A percentile compares a stretch with the other conserved stretches of the same genome.
phyloP scores from a whole-genome alignment of 2,113 vertebrate species.

The Corythoichthys haematopterus region DNA sequence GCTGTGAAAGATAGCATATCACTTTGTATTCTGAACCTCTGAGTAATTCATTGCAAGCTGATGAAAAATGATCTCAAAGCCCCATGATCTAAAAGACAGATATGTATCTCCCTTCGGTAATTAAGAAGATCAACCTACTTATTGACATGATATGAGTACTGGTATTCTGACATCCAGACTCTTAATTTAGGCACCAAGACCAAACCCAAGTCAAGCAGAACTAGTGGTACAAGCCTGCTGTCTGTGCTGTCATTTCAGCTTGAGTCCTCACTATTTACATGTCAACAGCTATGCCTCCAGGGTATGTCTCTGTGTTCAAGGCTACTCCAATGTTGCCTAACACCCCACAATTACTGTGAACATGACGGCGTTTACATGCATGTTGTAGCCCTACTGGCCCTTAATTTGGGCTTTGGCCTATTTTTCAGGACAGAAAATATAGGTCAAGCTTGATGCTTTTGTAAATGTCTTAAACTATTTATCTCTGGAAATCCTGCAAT shows the following conservation, averaged over 20 bases:
- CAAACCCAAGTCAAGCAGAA: conserved; percentile 45
- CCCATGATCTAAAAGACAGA: conserved; percentile 39
- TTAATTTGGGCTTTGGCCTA: conserved; percentile 69
- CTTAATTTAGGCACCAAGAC: conserved; percentile 49
- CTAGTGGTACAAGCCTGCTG: conserved; percentile 35
- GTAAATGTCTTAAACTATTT: conserved; percentile 61
- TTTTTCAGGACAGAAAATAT: conserved; percentile 66
- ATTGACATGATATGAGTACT: conserved; percentile 46
- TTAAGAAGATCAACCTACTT: conserved; percentile 57
- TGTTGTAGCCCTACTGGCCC: conserved; percentile 44
- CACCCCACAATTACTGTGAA: conserved; percentile 57
- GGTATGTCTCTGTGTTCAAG: conserved; percentile 50
- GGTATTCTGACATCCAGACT: conserved; percentile 53
- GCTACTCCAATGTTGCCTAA: conserved; percentile 41
- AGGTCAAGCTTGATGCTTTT: conserved; percentile 65
- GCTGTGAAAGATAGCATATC: conserved; percentile 7
- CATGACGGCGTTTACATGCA: conserved; percentile 54
- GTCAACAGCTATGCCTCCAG: conserved; percentile 53
- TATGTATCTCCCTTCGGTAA: conserved; percentile 40
- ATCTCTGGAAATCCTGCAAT: conserved; percentile 55
- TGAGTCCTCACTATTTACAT: conserved; percentile 54
- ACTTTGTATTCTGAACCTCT: conserved; percentile 5
- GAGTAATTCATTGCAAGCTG: conserved; percentile 21
- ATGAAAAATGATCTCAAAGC: conserved; percentile 28
- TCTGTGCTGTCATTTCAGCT: conserved; percentile 63